Percentiles rank a stretch among this genome's conserved stretches.
These are phyloP conservation scores for Eulemur macaco DNA, from an alignment of 2,113 vertebrate genomes.

Conservation along the genomic window DNA sequence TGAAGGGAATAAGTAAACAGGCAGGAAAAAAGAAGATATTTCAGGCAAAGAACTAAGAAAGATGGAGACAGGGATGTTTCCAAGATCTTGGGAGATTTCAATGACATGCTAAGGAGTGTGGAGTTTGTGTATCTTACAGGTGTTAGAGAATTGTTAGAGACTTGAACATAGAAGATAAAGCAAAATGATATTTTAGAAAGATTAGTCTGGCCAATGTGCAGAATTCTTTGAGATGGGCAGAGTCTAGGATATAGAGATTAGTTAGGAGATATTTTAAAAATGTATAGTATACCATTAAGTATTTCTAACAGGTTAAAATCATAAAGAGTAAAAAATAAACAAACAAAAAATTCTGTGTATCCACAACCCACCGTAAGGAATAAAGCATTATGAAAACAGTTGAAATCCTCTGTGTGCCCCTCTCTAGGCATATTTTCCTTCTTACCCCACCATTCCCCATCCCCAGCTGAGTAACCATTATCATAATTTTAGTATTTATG, in stretches of 20 bases:
- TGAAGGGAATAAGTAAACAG: not conserved
- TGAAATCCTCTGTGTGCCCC: not conserved
- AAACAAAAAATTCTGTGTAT: not conserved
- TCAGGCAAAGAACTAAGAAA: not conserved
- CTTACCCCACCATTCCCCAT: not conserved
- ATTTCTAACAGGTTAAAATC: not conserved
- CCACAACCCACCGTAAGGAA: not conserved
- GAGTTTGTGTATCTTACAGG: not conserved
- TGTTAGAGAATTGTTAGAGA: not conserved
- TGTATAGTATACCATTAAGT: not conserved
- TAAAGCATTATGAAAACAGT: not conserved
- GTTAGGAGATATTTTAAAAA: not conserved
- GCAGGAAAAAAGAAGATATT: not conserved
- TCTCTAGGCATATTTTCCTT: not conserved
- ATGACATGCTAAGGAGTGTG: not conserved
- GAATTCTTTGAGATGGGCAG: not conserved
- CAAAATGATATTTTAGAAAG: not conserved
- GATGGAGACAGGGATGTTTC: not conserved
- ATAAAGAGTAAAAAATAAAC: not conserved
- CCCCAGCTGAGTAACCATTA: not conserved
- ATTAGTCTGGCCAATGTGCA: not conserved
- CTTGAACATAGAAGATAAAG: not conserved
- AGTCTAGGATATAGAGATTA: not conserved
- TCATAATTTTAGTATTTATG: not conserved
- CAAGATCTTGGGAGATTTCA: not conserved